phyloP scores from a whole-genome alignment of 2,797 vertebrate genomes.

The Nannoperca australis region DNA sequence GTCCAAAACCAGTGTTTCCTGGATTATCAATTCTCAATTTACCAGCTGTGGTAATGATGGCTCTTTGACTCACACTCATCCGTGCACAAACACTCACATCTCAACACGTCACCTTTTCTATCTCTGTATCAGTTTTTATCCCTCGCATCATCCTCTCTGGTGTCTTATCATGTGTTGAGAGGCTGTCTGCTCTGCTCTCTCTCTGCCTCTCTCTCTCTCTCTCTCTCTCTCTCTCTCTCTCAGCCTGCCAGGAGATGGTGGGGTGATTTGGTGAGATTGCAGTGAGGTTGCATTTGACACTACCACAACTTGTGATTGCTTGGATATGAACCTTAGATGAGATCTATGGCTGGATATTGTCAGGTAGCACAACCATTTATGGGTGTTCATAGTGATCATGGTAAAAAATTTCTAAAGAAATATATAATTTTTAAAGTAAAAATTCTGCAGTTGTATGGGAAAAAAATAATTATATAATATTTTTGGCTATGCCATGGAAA shows the following conservation, averaged over 20 bases:
- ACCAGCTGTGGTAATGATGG: conserved; percentile 29
- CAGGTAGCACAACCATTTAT: conserved; percentile 17
- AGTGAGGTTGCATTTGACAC: conserved; percentile 58
- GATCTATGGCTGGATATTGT: conserved; percentile 49
- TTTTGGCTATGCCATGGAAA: not conserved
- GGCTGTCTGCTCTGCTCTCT: conserved; percentile 44
- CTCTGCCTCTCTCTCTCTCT: conserved; percentile 16
- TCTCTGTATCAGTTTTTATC: conserved; percentile 64
- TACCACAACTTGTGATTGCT: conserved; percentile 50
- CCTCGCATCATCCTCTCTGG: conserved; percentile 63
- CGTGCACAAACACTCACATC: conserved; percentile 18
- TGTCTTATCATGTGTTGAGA: conserved; percentile 61
- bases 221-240: conserved; percentile 36
- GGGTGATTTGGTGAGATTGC: conserved; percentile 65
- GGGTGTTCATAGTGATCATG: conserved; percentile 7
- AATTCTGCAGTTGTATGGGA: not conserved
- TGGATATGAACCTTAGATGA: conserved; percentile 46
- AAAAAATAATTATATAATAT: not conserved
- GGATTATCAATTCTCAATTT: not conserved
- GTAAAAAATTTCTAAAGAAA: not conserved
- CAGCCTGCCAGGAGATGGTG: conserved; percentile 50
- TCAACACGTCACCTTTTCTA: conserved; percentile 38
- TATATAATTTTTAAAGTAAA: not conserved
- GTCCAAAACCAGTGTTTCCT: not conserved
- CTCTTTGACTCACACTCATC: conserved; percentile 34